Evolutionary conservation across 2,888 invertebrate species (phyloP).

Genomic region (Cepaea hortensis): DNA sequence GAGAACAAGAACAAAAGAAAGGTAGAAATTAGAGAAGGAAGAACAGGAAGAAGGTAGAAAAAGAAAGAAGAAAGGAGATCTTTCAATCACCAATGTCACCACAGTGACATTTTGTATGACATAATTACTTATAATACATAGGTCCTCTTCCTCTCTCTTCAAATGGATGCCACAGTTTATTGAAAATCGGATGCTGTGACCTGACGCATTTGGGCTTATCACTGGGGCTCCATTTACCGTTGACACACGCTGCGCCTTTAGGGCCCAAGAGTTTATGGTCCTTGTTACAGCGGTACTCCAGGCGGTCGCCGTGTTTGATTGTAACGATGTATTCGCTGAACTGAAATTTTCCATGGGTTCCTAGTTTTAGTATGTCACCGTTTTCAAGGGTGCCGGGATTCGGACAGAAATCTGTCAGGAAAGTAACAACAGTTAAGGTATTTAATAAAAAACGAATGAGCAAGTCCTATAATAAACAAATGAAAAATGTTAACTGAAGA

Average conservation of each 20-base stretch:
- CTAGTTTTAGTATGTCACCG: conserved; percentile 84
- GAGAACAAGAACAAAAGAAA: too few relatives aligned
- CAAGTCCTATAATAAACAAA: too few relatives aligned
- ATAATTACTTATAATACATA: conserved; percentile 18
- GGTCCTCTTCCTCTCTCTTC: conserved; percentile 47
- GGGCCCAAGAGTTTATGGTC: conserved; percentile 91
- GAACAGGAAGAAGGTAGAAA: neutral
- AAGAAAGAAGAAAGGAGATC: neutral
- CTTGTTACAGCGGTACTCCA: conserved; percentile 94
- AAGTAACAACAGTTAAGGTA: neutral
- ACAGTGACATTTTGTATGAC: neutral
- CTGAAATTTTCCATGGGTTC: conserved; percentile 89
- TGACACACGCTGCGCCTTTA: conserved; percentile 93
- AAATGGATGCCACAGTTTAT: conserved; percentile 62
- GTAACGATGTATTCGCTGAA: conserved; percentile 89
- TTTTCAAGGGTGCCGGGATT: conserved; percentile 92
- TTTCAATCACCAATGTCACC: neutral
- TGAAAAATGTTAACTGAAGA: too few relatives aligned
- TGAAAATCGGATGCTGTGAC: conserved; percentile 86
- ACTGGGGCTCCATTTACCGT: conserved; percentile 94
- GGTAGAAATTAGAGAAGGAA: too few relatives aligned
- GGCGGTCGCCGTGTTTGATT: conserved; percentile 71
- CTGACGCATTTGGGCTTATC: conserved; percentile 88
- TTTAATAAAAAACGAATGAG: too few relatives aligned
- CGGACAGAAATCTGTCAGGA: conserved; percentile 86